Conservation (phyloP, 2,797 vertebrate species). For the Cynopterus sphinx region DNA sequence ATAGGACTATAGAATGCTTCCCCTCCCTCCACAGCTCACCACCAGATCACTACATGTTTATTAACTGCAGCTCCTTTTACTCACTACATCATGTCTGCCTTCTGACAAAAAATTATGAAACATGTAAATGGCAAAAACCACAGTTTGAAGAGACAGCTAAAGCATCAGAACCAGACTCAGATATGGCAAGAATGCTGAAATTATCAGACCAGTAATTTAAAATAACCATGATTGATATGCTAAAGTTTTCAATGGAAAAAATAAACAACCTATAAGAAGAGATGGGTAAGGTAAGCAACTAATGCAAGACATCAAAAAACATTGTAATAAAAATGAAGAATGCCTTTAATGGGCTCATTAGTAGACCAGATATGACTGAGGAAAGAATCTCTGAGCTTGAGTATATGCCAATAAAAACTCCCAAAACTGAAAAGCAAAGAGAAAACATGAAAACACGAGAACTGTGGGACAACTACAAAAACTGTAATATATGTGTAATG, state of each 20-base stretch:
- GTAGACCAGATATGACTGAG: background rate
- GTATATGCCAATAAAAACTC: background rate
- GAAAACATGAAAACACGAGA: background rate
- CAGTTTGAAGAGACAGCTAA: background rate
- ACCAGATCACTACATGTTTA: background rate
- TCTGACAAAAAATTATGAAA: background rate
- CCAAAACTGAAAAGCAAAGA: background rate
- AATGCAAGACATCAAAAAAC: background rate
- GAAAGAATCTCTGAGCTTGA: background rate
- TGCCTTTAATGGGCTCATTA: background rate
- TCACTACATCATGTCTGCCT: background rate
- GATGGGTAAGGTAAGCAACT: background rate
- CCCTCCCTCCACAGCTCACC: background rate
- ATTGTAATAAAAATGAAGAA: background rate
- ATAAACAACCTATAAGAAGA: background rate
- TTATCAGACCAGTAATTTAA: background rate
- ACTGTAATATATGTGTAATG: background rate
- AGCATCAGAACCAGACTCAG: background rate
- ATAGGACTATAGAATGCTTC: background rate
- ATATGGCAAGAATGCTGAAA: background rate
- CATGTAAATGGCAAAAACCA: background rate
- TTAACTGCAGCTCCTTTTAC: background rate
- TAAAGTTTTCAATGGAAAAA: background rate
- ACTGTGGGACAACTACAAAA: background rate
- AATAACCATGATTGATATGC: background rate